These are phyloP conservation scores for Rhagium mordax DNA, from an alignment of 2,888 invertebrate species.

Conservation along the genomic window DNA sequence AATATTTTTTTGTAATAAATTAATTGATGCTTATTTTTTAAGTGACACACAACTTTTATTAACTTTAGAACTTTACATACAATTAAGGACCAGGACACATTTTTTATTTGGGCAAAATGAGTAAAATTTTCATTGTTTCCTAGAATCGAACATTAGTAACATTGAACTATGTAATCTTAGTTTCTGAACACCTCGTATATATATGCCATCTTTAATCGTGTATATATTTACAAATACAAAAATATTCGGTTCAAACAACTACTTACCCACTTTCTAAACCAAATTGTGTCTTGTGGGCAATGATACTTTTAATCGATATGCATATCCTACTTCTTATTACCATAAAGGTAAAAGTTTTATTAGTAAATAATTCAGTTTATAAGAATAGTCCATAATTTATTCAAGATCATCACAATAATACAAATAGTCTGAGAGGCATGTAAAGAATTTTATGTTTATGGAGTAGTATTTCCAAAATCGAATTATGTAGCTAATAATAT, in stretches of 20 bases:
- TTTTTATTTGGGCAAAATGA: too few species aligned
- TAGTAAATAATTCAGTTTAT: constrained; percentile 10
- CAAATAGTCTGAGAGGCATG: background rate
- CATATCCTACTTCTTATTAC: background rate
- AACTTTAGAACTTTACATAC: too few species aligned
- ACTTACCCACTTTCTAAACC: background rate
- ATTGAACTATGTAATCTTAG: too few species aligned
- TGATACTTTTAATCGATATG: background rate
- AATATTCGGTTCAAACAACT: background rate
- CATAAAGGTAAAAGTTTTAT: constrained; percentile 13
- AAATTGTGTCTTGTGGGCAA: background rate
- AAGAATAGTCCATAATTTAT: background rate
- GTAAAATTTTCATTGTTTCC: too few species aligned
- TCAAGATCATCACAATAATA: background rate
- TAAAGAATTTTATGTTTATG: background rate
- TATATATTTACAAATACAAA: background rate
- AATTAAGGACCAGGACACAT: too few species aligned
- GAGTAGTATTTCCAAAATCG: background rate
- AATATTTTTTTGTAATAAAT: too few species aligned
- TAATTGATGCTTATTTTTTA: too few species aligned
- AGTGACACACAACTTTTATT: too few species aligned
- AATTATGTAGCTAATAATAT: background rate
- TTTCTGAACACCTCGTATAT: too few species aligned
- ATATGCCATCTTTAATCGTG: too few species aligned
- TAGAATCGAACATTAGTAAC: too few species aligned